Evolutionary conservation across 2,797 vertebrate species (phyloP).

Genomic region (Carapus acus): DNA sequence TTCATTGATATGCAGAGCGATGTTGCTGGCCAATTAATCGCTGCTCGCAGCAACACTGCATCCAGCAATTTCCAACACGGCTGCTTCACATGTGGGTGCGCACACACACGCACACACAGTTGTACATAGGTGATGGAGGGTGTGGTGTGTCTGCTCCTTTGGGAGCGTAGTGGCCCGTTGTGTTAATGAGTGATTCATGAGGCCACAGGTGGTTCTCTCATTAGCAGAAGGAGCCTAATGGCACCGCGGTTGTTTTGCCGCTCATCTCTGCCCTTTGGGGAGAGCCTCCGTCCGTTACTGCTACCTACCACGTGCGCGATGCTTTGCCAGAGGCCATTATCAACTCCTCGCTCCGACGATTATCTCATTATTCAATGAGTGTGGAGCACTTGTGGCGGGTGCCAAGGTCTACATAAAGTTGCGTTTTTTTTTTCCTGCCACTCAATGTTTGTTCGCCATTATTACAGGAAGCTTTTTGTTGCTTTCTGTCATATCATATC

Average conservation of each 20-base stretch:
- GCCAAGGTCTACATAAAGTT: background rate
- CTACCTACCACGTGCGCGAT: constrained; percentile 6
- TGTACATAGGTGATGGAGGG: constrained; percentile 10
- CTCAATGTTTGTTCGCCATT: background rate
- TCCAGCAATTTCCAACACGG: constrained; percentile 22
- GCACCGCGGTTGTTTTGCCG: constrained; percentile 24
- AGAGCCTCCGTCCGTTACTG: background rate
- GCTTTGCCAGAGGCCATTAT: background rate
- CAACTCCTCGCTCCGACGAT: constrained; percentile 5
- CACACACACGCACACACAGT: background rate
- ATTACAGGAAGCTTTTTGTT: too few relatives aligned
- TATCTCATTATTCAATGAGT: constrained; percentile 3
- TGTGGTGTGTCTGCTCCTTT: constrained; percentile 5
- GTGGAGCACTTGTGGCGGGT: constrained; percentile 1
- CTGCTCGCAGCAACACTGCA: constrained; percentile 16
- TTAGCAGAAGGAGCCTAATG: constrained; percentile 42
- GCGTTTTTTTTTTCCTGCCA: background rate
- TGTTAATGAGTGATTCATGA: constrained; percentile 46
- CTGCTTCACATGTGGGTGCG: too few relatives aligned
- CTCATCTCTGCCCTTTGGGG: constrained; percentile 18
- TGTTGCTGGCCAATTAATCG: constrained; percentile 37
- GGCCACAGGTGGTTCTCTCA: constrained; percentile 49
- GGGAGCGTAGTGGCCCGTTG: constrained; percentile 18
- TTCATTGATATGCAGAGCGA: constrained; percentile 9
- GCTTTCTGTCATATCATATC: too few relatives aligned